Percentiles rank a stretch among this genome's conserved stretches.
Conservation (phyloP, 2,113 vertebrate species). For the Alosa alosa region DNA sequence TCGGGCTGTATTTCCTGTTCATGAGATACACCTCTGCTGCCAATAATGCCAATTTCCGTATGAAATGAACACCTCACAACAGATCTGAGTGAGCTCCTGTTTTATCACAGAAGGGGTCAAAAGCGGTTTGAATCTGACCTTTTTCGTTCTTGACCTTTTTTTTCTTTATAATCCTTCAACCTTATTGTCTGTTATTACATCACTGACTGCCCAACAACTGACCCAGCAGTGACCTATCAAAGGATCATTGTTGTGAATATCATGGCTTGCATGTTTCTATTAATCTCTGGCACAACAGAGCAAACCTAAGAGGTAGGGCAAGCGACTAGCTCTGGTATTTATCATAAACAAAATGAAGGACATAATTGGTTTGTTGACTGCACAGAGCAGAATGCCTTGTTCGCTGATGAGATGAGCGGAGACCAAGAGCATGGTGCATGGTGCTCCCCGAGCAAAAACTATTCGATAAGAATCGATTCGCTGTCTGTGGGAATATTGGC, state of each 20-base stretch:
- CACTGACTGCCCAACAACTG: too few species aligned
- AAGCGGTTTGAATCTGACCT: neutral
- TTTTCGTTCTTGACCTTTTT: neutral
- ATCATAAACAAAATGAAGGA: neutral
- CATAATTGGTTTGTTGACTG: neutral
- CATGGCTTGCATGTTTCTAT: neutral
- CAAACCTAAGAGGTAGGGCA: neutral
- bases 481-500: neutral
- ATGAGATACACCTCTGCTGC: too few species aligned
- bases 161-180: neutral
- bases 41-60: too few species aligned
- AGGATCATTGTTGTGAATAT: neutral
- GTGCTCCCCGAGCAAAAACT: neutral
- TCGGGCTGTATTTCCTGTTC: too few species aligned
- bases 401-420: neutral
- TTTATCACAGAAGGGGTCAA: neutral
- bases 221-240: too few species aligned
- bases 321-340: neutral
- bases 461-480: neutral
- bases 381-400: neutral
- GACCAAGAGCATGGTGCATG: neutral
- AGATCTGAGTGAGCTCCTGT: neutral
- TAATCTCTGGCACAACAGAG: neutral
- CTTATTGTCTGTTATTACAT: too few species aligned
- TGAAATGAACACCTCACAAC: neutral